Percentiles rank a stretch among this genome's conserved stretches.
These are phyloP conservation scores for Sebastes steindachneri DNA, from an alignment of 2,797 vertebrate genomes.

Conservation along the genomic window DNA sequence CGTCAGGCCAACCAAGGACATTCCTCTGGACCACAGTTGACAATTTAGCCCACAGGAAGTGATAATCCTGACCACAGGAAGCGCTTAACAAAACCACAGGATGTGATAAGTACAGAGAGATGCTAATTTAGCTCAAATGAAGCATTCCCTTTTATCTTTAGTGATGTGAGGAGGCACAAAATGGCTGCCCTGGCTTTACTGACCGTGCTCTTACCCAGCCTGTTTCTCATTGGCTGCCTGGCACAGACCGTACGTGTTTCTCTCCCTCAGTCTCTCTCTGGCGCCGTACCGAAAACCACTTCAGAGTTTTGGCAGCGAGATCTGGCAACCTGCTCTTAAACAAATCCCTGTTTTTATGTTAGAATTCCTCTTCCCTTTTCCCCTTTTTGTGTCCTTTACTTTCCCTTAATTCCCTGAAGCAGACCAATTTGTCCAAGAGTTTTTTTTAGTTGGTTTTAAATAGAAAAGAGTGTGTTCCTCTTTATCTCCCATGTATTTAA, in stretches of 20 bases:
- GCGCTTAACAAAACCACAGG: conserved; percentile 56
- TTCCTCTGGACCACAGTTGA: conserved; percentile 51
- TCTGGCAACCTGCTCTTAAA: conserved; percentile 47
- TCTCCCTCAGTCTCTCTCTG: conserved; percentile 51
- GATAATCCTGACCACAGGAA: conserved; percentile 79
- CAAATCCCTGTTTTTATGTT: conserved; percentile 51
- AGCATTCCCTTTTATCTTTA: conserved; percentile 68
- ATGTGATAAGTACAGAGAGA: conserved; percentile 59
- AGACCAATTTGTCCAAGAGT: conserved; percentile 44
- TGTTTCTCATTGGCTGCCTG: conserved; percentile 69
- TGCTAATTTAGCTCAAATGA: conserved; percentile 72
- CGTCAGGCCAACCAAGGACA: conserved; percentile 17
- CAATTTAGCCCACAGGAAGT: conserved; percentile 74
- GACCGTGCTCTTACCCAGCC: conserved; percentile 25
- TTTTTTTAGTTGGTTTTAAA: conserved; percentile 20
- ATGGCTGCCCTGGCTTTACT: conserved; percentile 46
- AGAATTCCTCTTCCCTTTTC: conserved; percentile 41
- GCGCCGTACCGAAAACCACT: conserved; percentile 57
- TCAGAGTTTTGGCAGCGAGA: conserved; percentile 65
- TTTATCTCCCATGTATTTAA: conserved; percentile 42
- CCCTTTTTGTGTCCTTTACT: conserved; percentile 35
- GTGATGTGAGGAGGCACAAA: conserved; percentile 56
- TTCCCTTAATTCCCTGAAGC: conserved; percentile 21
- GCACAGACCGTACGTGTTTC: conserved; percentile 45
- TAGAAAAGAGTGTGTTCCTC: conserved; percentile 15